A percentile compares a stretch with the other conserved stretches of the same genome.
Conservation (phyloP, 1,140 invertebrate genomes). For the Rhagoletis zephyria region DNA sequence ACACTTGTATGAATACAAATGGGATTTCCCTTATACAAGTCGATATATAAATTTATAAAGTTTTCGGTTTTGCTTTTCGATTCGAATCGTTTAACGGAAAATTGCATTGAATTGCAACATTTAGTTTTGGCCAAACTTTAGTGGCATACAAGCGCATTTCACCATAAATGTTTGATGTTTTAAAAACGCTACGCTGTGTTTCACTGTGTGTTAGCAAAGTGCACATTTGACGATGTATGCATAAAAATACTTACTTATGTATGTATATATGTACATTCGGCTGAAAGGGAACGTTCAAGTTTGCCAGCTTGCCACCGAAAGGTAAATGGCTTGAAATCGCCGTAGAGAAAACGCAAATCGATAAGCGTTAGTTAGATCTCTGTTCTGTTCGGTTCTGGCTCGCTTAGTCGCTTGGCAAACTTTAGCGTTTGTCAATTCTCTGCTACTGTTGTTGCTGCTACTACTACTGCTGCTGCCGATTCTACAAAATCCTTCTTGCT, state of each 20-base stretch:
- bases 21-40: not conserved
- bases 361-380: slow-evolving; percentile 24
- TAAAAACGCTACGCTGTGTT: too few relatives aligned
- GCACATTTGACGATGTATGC: too few relatives aligned
- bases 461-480: not conserved
- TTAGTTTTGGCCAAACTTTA: slow-evolving; percentile 31
- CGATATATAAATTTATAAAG: slow-evolving; percentile 4
- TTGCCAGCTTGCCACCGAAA: not conserved
- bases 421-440: not conserved
- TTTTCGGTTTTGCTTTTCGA: slow-evolving; percentile 26
- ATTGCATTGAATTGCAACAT: slow-evolving; percentile 46
- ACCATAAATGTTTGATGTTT: slow-evolving; percentile 14
- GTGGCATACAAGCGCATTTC: not conserved
- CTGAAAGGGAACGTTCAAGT: too few relatives aligned
- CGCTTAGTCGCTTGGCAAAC: not conserved
- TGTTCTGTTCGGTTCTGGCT: not conserved
- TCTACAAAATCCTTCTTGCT: not conserved
- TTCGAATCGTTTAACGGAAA: slow-evolving; percentile 28
- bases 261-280: too few relatives aligned
- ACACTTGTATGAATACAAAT: slow-evolving; percentile 5
- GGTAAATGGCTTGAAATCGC: slow-evolving; percentile 42
- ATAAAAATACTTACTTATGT: too few relatives aligned
- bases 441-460: not conserved
- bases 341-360: slow-evolving; percentile 22
- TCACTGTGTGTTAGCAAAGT: too few relatives aligned